phyloP scores from a whole-genome alignment of 1,140 invertebrate species.

The Heliconius himera region DNA sequence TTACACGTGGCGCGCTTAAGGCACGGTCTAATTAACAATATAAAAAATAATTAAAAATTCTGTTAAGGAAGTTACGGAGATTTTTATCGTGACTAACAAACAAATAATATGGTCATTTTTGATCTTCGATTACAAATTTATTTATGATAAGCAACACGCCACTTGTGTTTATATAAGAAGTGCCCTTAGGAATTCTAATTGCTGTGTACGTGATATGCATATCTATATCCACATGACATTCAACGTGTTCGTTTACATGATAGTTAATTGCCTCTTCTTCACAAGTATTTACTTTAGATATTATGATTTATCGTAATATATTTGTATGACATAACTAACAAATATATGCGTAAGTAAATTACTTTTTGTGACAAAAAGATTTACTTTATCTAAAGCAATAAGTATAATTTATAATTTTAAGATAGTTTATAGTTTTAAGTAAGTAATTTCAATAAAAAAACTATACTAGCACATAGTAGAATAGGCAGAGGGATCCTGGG shows the following conservation, averaged over 20 bases:
- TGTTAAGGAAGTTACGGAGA: conserved; percentile 6
- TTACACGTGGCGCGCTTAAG: conserved; percentile 71
- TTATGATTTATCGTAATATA: background rate
- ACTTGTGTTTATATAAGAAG: background rate
- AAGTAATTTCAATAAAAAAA: no score
- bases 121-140: background rate
- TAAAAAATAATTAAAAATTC: conserved; percentile 14
- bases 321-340: background rate
- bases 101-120: background rate
- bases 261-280: background rate
- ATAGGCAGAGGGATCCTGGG: no score
- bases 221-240: conserved; percentile 31
- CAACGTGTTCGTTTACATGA: conserved; percentile 23
- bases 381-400: no score
- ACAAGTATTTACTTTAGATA: background rate
- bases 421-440: no score
- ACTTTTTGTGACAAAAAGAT: no score
- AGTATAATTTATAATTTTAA: no score
- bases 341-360: background rate
- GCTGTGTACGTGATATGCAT: conserved; percentile 27
- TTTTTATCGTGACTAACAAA: conserved; percentile 16
- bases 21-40: conserved; percentile 33
- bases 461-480: no score
- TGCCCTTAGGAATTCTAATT: conserved; percentile 30
- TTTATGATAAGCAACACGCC: background rate